A percentile compares a stretch with the other conserved stretches of the same genome.
These are phyloP conservation scores for Daktulosphaira vitifoliae DNA, from an alignment of 1,140 invertebrate species.

Conservation along the genomic window DNA sequence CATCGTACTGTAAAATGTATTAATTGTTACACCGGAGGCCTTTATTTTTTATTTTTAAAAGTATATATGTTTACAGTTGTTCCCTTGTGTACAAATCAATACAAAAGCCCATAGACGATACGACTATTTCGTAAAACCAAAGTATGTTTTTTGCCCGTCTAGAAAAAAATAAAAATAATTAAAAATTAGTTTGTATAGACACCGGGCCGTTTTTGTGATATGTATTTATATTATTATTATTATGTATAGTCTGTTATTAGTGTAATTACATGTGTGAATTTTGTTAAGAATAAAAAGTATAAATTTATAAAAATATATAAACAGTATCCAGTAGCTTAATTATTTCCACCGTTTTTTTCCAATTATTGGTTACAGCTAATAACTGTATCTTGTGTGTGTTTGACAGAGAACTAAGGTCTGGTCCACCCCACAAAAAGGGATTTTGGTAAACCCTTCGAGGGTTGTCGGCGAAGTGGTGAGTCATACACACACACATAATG, in stretches of 20 bases:
- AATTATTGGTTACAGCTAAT: background rate
- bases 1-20: background rate
- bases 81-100: background rate
- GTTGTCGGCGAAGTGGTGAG: slow-evolving; percentile 16
- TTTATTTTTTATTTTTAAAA: background rate
- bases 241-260: slow-evolving; percentile 25
- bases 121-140: background rate
- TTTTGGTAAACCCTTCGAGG: slow-evolving; percentile 23
- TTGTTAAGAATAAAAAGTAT: slow-evolving; percentile 10
- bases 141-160: background rate
- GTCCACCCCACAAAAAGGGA: slow-evolving; percentile 29
- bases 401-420: background rate
- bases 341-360: too few species aligned
- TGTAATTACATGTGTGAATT: slow-evolving; percentile 5
- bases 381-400: background rate
- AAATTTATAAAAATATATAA: background rate
- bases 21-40: background rate
- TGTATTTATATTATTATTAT: background rate
- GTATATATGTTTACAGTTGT: background rate
- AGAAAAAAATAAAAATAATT: background rate
- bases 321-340: too few species aligned
- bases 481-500: slow-evolving; percentile 23
- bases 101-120: too few species aligned
- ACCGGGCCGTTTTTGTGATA: slow-evolving; percentile 15
- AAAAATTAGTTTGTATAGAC: background rate